phyloP scores from a whole-genome alignment of 1,140 invertebrate species.

The Frieseomelitta varia region DNA sequence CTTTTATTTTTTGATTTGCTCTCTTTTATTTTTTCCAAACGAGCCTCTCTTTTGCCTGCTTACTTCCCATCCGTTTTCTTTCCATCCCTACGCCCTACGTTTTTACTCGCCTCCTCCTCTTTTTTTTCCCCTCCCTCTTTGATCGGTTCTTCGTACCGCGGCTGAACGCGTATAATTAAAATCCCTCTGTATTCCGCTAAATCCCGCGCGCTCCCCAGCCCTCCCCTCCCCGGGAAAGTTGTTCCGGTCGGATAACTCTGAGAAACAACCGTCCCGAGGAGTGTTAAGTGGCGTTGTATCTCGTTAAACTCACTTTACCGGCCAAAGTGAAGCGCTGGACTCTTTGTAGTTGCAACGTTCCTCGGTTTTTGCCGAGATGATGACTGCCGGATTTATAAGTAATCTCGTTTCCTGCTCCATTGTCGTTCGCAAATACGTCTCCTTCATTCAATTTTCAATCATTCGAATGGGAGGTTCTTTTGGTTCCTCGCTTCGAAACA shows the following conservation, averaged over 20 bases:
- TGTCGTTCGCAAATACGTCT: too few species aligned
- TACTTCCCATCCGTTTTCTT: too few species aligned
- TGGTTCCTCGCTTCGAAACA: too few species aligned
- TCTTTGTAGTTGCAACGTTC: background rate
- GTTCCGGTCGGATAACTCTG: background rate
- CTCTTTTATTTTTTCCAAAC: too few species aligned
- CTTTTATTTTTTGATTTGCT: background rate
- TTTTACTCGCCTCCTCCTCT: background rate
- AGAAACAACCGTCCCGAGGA: background rate
- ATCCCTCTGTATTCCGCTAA: background rate
- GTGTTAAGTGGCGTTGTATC: too few species aligned
- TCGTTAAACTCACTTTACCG: background rate
- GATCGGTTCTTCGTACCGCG: background rate
- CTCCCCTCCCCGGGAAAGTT: background rate
- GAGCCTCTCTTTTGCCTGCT: too few species aligned
- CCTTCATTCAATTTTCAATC: background rate
- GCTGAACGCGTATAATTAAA: constrained; percentile 14
- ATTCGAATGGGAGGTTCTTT: too few species aligned
- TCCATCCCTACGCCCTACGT: too few species aligned
- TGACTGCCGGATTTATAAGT: background rate
- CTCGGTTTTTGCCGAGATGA: background rate
- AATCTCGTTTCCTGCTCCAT: background rate
- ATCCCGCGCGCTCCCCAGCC: background rate
- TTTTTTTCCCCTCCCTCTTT: background rate
- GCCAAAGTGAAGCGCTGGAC: too few species aligned